phyloP scores from a whole-genome alignment of 2,797 vertebrate genomes.

The Pangasius sanitwongsei region DNA sequence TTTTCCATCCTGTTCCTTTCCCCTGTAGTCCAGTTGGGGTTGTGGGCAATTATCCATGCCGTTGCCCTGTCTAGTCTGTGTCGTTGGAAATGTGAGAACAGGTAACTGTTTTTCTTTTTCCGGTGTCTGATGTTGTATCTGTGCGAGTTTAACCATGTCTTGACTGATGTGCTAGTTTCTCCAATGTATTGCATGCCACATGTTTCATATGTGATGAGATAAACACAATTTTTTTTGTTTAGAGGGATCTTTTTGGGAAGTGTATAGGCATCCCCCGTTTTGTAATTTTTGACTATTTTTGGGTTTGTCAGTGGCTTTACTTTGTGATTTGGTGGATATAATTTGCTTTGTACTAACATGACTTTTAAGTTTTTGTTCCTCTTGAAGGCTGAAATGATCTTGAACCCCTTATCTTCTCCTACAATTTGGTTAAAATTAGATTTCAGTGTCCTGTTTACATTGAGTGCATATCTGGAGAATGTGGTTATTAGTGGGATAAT shows the following conservation, averaged over 20 bases:
- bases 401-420: too few species aligned
- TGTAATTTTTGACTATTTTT: too few species aligned
- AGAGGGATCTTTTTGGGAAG: not conserved
- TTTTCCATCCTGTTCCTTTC: too few species aligned
- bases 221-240: conserved; percentile 2
- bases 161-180: conserved; percentile 4
- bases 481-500: not conserved
- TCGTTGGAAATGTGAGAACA: not conserved
- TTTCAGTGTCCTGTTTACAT: too few species aligned
- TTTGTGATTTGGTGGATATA: not conserved
- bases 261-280: not conserved
- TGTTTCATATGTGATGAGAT: not conserved
- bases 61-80: not conserved
- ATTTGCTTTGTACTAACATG: not conserved
- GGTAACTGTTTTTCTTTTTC: not conserved
- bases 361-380: not conserved
- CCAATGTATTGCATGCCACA: not conserved
- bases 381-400: not conserved
- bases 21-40: too few species aligned
- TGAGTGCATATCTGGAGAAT: not conserved
- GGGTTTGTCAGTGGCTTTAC: too few species aligned
- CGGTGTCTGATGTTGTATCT: conserved; percentile 5
- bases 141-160: not conserved
- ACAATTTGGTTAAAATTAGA: too few species aligned
- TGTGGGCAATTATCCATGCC: too few species aligned